Evolutionary conservation across 2,113 vertebrate genomes (phyloP), one percentile per base, ranked within the genome.

Genomic region (Ophthalmolycus amberensis): DNA sequence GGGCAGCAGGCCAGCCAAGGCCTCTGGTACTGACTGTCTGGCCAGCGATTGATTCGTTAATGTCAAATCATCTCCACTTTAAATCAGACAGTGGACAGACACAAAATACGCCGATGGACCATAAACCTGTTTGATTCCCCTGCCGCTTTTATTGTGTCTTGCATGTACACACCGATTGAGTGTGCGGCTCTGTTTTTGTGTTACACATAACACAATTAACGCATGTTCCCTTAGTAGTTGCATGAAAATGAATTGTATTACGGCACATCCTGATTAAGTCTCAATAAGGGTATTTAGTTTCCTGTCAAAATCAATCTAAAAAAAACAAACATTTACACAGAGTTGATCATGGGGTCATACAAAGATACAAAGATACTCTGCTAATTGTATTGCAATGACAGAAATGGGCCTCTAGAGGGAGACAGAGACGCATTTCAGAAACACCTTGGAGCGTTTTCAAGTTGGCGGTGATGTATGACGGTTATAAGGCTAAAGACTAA

Each of bases 21-120:
- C 80, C 89, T 90, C 85, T 90, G 84, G 89, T 90, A 65, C 70
- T 87, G 80, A 68, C 86, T 89, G 90, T 94, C 92, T 94, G 91
- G 89, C 67, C n/a, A 48, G 56, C 79, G 82, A 89, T 85, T 64
- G 82, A 91, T 88, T 85, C n/a, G 90, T 79, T 88, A 52, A 88
- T 67, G 59, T 75, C 38, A 91, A 85, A 80, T 78, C 52, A 38
- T 75, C 69, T 63, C 77, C 64, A 75, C 65, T 76, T 86, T 66
- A 75, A 81, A 46, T 72, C 77, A 88, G 72, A 6, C 71, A 80
- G 18, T 9, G 38, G 37, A 71, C 37, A 71, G 18, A 77, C 32
- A 77, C 12, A 32, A 3, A 38, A 40, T 59, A 29, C 42, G 66
- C 44, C 9, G 38, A 7, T 50, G 50, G 38, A 67, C 18, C 40